A percentile compares a stretch with the other conserved stretches of the same genome.
Evolutionary conservation across 2,113 vertebrate genomes (phyloP).

Genomic region (Oxygymnocypris stewartii): DNA sequence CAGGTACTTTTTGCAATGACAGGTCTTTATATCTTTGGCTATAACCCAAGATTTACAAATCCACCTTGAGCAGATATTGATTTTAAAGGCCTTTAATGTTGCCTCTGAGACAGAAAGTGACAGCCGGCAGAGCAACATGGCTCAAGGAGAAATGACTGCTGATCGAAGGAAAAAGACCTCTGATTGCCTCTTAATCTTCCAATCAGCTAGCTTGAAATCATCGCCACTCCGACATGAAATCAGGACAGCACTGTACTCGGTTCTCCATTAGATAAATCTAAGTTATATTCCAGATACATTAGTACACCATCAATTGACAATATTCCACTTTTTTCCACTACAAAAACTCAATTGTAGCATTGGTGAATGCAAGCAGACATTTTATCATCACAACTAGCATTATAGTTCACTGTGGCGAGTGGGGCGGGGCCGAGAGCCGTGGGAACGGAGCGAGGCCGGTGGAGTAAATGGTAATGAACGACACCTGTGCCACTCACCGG

Average conservation of each 20-base stretch:
- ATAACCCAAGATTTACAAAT: slow-evolving; percentile 34
- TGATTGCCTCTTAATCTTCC: slow-evolving; percentile 30
- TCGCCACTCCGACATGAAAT: not conserved
- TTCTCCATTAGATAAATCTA: slow-evolving; percentile 19
- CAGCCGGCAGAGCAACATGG: slow-evolving; percentile 22
- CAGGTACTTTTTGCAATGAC: not conserved
- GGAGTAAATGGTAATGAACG: too few species aligned
- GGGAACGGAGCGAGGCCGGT: too few species aligned
- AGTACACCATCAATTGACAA: not conserved
- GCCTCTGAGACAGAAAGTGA: slow-evolving; percentile 26
- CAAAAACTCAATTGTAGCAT: not conserved
- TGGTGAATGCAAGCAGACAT: not conserved
- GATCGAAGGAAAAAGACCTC: slow-evolving; percentile 27
- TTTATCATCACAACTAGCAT: not conserved
- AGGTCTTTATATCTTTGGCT: slow-evolving; percentile 20
- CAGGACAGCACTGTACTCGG: not conserved
- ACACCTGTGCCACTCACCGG: too few species aligned
- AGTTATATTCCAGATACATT: not conserved
- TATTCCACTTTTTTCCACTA: not conserved
- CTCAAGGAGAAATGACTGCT: slow-evolving; percentile 23
- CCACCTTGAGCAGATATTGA: slow-evolving; percentile 32
- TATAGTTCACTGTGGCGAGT: too few species aligned
- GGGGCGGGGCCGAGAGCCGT: too few species aligned
- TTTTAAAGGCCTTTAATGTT: slow-evolving; percentile 35
- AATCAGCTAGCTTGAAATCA: not conserved